A percentile compares a stretch with the other conserved stretches of the same genome.
Evolutionary conservation across 2,888 invertebrate species (phyloP).

Genomic region (Mellilla xanthometata): DNA sequence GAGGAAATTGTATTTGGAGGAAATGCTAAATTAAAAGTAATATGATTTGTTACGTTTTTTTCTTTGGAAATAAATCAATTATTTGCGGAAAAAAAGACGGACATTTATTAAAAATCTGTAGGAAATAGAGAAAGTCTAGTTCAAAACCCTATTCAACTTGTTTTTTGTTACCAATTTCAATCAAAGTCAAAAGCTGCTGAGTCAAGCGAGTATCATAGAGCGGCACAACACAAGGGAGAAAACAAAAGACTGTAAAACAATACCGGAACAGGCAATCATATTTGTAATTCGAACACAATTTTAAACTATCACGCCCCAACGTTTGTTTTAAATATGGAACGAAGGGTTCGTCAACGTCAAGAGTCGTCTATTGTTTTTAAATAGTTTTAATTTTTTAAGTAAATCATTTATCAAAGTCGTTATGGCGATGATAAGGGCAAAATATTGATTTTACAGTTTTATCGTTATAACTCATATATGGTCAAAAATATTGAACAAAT

Average conservation of each 20-base stretch:
- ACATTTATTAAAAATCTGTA: too few relatives aligned
- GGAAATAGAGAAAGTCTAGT: too few relatives aligned
- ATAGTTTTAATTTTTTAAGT: background rate
- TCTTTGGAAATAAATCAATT: too few relatives aligned
- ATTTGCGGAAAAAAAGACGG: too few relatives aligned
- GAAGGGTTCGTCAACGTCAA: conserved; percentile 35
- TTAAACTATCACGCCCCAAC: conserved; percentile 64
- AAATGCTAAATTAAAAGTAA: too few relatives aligned
- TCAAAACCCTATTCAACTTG: too few relatives aligned
- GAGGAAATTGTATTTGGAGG: too few relatives aligned
- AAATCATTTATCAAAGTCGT: background rate
- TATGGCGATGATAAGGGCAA: too few relatives aligned
- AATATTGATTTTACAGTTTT: too few relatives aligned
- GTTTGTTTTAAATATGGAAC: conserved; percentile 71
- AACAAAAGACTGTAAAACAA: conserved; percentile 67
- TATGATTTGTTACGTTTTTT: too few relatives aligned
- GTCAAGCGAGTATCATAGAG: conserved; percentile 19
- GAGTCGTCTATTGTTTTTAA: background rate
- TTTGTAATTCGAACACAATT: conserved; percentile 65
- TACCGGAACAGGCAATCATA: conserved; percentile 64
- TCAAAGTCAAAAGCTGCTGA: conserved; percentile 15
- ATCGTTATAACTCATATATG: too few relatives aligned
- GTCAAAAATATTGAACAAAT: too few relatives aligned
- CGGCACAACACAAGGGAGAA: conserved; percentile 34
- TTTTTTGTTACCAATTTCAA: conserved; percentile 13